These are phyloP conservation scores for Enteromius anoplus DNA, from an alignment of 2,797 vertebrate genomes.

Conservation along the genomic window DNA sequence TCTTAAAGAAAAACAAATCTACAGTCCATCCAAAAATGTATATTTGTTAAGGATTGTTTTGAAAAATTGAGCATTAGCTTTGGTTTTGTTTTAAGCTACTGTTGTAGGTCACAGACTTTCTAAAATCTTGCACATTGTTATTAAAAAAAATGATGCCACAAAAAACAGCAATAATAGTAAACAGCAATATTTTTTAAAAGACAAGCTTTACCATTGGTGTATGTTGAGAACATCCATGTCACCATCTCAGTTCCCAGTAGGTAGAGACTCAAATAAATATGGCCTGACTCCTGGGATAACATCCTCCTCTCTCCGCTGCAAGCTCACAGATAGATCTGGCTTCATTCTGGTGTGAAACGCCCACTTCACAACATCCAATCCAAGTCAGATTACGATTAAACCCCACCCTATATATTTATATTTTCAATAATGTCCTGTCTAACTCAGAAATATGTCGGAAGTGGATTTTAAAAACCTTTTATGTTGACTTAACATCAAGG, in stretches of 20 bases:
- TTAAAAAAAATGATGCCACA: not conserved
- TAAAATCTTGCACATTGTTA: not conserved
- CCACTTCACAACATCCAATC: constrained; percentile 28
- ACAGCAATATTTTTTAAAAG: not conserved
- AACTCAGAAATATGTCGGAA: not conserved
- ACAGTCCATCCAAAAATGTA: not conserved
- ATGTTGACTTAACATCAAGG: not conserved
- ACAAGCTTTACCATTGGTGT: not conserved
- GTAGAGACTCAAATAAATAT: constrained; percentile 27
- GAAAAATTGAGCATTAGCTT: not conserved
- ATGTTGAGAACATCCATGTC: not conserved
- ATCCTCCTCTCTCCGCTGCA: constrained; percentile 1
- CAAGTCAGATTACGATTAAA: not conserved
- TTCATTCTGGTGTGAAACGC: constrained; percentile 1
- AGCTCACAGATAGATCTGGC: constrained; percentile 8
- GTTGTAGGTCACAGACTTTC: not conserved
- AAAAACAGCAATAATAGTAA: not conserved
- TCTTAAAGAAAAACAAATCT: not conserved
- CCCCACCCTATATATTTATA: not conserved
- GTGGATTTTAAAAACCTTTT: not conserved
- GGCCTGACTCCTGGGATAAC: constrained; percentile 4
- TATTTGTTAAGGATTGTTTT: not conserved
- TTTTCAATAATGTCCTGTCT: not conserved
- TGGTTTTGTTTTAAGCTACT: not conserved
- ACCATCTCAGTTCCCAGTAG: constrained; percentile 28